Percentiles rank a stretch among this genome's conserved stretches.
These are phyloP conservation scores for Simalia tracyae DNA, from an alignment of 2,797 vertebrate species.

Conservation along the genomic window DNA sequence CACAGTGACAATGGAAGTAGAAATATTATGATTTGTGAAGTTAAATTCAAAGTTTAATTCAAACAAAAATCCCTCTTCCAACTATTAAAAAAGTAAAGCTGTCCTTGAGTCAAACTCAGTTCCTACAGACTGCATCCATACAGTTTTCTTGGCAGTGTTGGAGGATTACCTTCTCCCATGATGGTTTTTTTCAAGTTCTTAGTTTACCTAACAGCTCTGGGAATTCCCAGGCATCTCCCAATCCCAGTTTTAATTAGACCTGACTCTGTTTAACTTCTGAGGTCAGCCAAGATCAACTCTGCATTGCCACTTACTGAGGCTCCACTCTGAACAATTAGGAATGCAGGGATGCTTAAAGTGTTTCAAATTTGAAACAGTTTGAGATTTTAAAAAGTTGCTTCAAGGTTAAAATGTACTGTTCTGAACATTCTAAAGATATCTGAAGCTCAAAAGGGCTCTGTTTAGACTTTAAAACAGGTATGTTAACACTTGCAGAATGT, in stretches of 20 bases:
- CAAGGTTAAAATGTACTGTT: neutral
- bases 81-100: neutral
- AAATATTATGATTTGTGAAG: constrained; percentile 65
- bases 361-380: neutral
- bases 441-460: neutral
- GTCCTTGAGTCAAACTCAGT: neutral
- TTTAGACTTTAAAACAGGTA: neutral
- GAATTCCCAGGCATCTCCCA: neutral
- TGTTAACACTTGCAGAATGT: neutral
- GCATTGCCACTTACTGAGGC: neutral
- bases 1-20: constrained; percentile 63
- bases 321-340: neutral
- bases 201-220: neutral
- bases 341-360: neutral
- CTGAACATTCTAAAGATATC: neutral
- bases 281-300: neutral
- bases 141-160: neutral
- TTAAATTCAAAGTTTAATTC: constrained; percentile 50
- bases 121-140: neutral
- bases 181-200: neutral
- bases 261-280: neutral
- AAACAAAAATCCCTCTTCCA: constrained; percentile 21
- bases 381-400: neutral
- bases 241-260: neutral
- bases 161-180: neutral